Percentiles rank a stretch among this genome's conserved stretches.
phyloP scores from a whole-genome alignment of 2,797 vertebrate genomes.

The Gambusia yucatana region DNA sequence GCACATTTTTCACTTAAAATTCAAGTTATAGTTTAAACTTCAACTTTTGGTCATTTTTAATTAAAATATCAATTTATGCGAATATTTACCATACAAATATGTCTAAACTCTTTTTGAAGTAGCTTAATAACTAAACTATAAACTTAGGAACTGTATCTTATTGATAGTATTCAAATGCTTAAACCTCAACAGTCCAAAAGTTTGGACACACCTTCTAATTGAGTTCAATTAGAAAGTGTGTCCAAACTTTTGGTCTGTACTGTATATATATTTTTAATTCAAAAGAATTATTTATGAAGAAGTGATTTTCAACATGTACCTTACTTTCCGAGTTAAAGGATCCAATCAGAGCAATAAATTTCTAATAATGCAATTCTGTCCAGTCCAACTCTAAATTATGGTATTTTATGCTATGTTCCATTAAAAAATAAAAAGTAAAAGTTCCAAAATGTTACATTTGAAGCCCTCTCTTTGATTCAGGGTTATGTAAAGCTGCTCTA shows the following conservation, averaged over 20 bases:
- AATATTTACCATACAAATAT: background rate
- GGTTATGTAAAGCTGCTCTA: background rate
- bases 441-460: background rate
- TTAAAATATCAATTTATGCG: background rate
- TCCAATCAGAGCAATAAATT: background rate
- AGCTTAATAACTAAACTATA: background rate
- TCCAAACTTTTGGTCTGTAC: no score
- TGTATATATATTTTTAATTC: background rate
- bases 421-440: background rate
- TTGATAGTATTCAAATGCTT: background rate
- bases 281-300: background rate
- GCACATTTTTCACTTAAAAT: constrained; percentile 12
- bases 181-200: background rate
- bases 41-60: background rate
- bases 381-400: background rate
- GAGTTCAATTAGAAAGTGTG: no score
- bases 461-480: background rate
- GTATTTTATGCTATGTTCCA: background rate
- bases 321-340: background rate
- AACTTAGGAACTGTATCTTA: background rate
- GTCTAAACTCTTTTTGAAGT: background rate
- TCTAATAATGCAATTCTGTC: background rate
- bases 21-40: background rate
- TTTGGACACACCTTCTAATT: no score
- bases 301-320: background rate